phyloP scores from a whole-genome alignment of 2,113 vertebrate species.

The Dermatemys mawii region DNA sequence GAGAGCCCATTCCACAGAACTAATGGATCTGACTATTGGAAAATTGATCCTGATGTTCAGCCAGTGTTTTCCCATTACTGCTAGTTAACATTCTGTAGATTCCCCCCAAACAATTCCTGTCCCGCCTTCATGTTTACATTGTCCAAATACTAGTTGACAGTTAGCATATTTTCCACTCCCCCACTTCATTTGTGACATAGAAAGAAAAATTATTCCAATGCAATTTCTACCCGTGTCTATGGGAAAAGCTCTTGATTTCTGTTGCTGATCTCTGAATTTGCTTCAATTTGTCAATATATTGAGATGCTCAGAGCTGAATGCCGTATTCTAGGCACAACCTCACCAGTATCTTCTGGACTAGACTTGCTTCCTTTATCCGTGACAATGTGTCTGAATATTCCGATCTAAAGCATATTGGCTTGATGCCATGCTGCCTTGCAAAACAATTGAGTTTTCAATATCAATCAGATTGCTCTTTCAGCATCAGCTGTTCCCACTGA shows the following conservation, averaged over 20 bases:
- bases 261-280: background rate
- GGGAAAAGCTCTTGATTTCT: background rate
- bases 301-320: background rate
- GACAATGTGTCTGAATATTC: background rate
- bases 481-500: background rate
- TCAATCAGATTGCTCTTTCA: background rate
- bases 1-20: constrained; percentile 50
- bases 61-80: constrained; percentile 46
- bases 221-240: background rate
- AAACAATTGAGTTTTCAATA: background rate
- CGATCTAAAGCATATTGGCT: background rate
- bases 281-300: background rate
- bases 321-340: background rate
- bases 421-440: background rate
- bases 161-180: background rate
- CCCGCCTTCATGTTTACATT: constrained; percentile 27
- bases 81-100: constrained; percentile 36
- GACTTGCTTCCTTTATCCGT: background rate
- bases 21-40: constrained; percentile 57
- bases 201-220: background rate
- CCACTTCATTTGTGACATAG: background rate
- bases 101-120: constrained; percentile 30
- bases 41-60: constrained; percentile 56
- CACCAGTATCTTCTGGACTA: background rate
- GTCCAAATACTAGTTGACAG: constrained; percentile 21